These are phyloP conservation scores for Callyntrura guangdongensis DNA, from an alignment of 2,888 invertebrate genomes.

Conservation along the genomic window DNA sequence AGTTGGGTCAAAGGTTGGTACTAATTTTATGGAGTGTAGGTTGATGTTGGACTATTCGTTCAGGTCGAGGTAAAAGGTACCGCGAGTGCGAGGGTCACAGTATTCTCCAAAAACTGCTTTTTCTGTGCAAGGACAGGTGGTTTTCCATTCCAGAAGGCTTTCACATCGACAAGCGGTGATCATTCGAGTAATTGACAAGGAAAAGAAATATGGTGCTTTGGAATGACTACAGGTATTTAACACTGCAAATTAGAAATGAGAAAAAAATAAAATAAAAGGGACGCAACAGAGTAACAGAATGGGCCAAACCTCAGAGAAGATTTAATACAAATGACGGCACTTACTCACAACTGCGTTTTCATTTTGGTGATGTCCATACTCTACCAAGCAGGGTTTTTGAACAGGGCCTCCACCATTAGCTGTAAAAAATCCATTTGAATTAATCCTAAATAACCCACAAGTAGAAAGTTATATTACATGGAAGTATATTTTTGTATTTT, in stretches of 20 bases:
- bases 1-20: no score
- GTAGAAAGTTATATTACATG: not conserved
- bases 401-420: slow-evolving; percentile 79
- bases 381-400: slow-evolving; percentile 66
- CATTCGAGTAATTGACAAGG: slow-evolving; percentile 63
- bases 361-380: slow-evolving; percentile 65
- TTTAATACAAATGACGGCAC: no score
- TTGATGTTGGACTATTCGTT: slow-evolving; percentile 42
- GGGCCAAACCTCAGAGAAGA: no score
- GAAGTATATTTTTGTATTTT: slow-evolving; percentile 17
- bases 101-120: slow-evolving; percentile 74
- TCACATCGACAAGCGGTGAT: slow-evolving; percentile 61
- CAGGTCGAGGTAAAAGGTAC: slow-evolving; percentile 76
- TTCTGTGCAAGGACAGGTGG: slow-evolving; percentile 64
- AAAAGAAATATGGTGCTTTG: slow-evolving; percentile 75
- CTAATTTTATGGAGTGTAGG: not conserved
- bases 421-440: no score
- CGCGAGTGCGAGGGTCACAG: slow-evolving; percentile 67
- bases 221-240: slow-evolving; percentile 76
- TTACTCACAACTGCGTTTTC: slow-evolving; percentile 71
- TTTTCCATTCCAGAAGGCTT: slow-evolving; percentile 69
- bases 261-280: no score
- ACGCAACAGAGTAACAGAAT: no score
- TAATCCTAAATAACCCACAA: no score
- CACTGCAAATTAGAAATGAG: slow-evolving; percentile 29